These are phyloP conservation scores for Paedocypris micromegethes DNA, from an alignment of 2,797 vertebrate species.

Conservation along the genomic window DNA sequence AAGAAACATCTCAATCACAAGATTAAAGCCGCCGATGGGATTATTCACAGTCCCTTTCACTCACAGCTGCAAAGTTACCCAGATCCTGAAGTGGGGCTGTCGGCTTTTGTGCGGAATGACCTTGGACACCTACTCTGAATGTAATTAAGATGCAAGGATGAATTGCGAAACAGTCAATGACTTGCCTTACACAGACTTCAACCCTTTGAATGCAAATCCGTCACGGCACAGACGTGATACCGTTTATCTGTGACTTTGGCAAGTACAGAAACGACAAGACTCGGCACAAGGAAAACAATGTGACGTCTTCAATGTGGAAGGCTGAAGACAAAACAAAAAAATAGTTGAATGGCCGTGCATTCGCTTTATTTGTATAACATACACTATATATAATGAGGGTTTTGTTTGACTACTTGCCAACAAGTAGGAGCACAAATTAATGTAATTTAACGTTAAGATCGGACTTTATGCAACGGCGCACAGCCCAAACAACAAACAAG, in stretches of 20 bases:
- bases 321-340: too few relatives aligned
- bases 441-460: too few relatives aligned
- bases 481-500: too few relatives aligned
- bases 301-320: too few relatives aligned
- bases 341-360: too few relatives aligned
- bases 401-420: too few relatives aligned
- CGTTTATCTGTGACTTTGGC: conserved; percentile 16
- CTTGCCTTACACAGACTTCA: conserved; percentile 20
- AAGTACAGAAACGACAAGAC: conserved; percentile 2
- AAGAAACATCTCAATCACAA: conserved; percentile 36
- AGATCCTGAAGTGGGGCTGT: conserved; percentile 14
- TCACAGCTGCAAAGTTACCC: conserved; percentile 22
- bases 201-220: conserved; percentile 26
- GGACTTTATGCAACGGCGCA: too few relatives aligned
- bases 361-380: too few relatives aligned
- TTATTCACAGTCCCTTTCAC: conserved; percentile 32
- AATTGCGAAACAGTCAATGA: conserved; percentile 22
- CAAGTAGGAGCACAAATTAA: too few relatives aligned
- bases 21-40: conserved; percentile 30
- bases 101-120: conserved; percentile 42
- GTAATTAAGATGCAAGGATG: conserved; percentile 48
- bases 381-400: too few relatives aligned
- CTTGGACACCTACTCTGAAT: conserved; percentile 42
- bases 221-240: conserved; percentile 15
- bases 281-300: background rate